phyloP scores from a whole-genome alignment of 2,888 invertebrate species.

The Himalopsyche tibetana region DNA sequence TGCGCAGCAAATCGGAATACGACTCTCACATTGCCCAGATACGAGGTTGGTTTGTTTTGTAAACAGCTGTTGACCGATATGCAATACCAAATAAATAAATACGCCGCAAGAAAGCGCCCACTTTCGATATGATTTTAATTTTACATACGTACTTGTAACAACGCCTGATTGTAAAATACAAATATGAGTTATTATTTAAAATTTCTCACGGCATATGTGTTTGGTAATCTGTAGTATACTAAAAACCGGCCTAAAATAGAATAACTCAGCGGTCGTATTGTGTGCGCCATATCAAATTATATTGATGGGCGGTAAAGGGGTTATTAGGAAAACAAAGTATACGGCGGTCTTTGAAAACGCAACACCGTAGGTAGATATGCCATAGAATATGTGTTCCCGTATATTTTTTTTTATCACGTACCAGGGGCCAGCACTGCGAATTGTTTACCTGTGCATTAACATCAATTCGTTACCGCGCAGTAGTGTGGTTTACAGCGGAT shows the following conservation, averaged over 20 bases:
- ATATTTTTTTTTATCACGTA: conserved; percentile 4
- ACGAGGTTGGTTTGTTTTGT: conserved; percentile 80
- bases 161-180: not conserved
- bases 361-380: not conserved
- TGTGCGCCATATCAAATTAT: conserved; percentile 24
- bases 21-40: conserved; percentile 91
- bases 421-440: not conserved
- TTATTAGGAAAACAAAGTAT: not conserved
- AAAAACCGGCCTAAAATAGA: not conserved
- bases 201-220: not conserved
- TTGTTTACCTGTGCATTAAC: conserved; percentile 31
- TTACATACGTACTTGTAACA: too few relatives aligned
- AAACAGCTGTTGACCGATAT: conserved; percentile 7
- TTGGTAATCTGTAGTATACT: not conserved
- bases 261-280: not conserved
- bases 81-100: not conserved
- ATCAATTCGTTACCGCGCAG: not conserved
- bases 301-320: not conserved
- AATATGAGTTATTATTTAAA: not conserved
- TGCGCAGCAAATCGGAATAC: conserved; percentile 88
- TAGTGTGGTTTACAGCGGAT: not conserved
- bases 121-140: not conserved
- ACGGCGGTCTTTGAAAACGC: not conserved
- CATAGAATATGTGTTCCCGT: not conserved
- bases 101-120: not conserved